Conservation (phyloP, 2,113 vertebrate genomes). For the Pongo abelii region DNA sequence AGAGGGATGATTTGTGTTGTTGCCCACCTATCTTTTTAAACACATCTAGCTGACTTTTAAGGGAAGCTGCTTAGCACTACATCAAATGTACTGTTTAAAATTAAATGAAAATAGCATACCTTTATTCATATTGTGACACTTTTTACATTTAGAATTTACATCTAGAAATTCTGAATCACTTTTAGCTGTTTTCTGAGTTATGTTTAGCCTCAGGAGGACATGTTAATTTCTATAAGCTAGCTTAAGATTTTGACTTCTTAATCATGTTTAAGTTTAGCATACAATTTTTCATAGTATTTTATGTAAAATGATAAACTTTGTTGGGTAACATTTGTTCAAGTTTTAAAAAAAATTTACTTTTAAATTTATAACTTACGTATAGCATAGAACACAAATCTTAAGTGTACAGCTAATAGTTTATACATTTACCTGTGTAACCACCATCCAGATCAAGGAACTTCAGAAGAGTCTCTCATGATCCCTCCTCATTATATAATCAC, state of each 20-base stretch:
- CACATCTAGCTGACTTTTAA: background rate
- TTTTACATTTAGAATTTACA: background rate
- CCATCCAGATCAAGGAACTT: background rate
- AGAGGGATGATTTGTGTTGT: background rate
- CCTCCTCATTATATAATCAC: background rate
- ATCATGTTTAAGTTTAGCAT: background rate
- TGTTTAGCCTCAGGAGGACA: background rate
- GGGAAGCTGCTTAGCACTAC: background rate
- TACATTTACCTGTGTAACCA: background rate
- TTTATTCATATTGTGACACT: conserved; percentile 20
- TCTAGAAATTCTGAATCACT: background rate
- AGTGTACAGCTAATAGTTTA: background rate
- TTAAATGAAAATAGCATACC: background rate
- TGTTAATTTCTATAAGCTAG: background rate
- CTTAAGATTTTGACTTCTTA: background rate
- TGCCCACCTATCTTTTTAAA: background rate
- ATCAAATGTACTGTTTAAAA: background rate
- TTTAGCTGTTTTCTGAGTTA: conserved; percentile 14
- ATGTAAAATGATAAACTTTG: background rate
- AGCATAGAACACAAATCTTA: background rate
- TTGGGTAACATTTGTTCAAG: background rate
- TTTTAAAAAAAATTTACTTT: background rate
- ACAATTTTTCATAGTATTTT: background rate
- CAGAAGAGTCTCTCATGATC: too few species aligned
- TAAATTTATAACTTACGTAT: background rate